Evolutionary conservation across 2,797 vertebrate species (phyloP), one percentile per base, ranked within the genome.

Genomic region (Thalassophryne amazonica): DNA sequence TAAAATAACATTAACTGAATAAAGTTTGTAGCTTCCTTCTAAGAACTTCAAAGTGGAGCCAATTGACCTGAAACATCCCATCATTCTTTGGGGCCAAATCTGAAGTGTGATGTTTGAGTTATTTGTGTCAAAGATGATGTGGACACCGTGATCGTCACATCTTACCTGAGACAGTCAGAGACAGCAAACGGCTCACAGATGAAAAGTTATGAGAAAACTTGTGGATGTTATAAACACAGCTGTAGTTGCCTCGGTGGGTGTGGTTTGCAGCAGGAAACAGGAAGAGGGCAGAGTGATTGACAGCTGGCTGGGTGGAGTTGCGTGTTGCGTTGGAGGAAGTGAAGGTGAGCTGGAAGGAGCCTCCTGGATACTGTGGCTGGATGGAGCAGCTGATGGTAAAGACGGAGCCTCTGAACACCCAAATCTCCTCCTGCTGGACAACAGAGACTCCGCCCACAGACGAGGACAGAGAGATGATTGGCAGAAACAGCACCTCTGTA

Each of bases 361-460:
- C 55, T 24, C 38, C 38, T 12, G 31, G 31, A 24, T 42, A 35
- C 29, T 59, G 55, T 25, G 41, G 37, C 12, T 18, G 10, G 10
- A 41, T 31, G 16, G 36, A 32, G 35, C 48, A 51, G 48, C 13
- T 20, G 28, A 52, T 11, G 21, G 16, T 51, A 35, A 32, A 39
- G 4, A 3, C 3, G 7, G 20, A 20, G 19, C 19, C 34, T 32
- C 16, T 1, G 2, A 19, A 13, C 28, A 16, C 27, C 12, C 23
- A 7, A 2, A n/a, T 11, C 35, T 12, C 20, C 20, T 37, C 20
- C 36, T 24, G 36, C 14, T 13, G 28, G 30, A 14, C 42, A 19
- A 3, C 12, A 42, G 22, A 3, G 11, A 41, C 4, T 38, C n/a
- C 7, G 20, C 6, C 2, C 2, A 10, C 13, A 11, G 20, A 15